phyloP scores from a whole-genome alignment of 2,888 invertebrate genomes.

The Drosophila meridionalis region DNA sequence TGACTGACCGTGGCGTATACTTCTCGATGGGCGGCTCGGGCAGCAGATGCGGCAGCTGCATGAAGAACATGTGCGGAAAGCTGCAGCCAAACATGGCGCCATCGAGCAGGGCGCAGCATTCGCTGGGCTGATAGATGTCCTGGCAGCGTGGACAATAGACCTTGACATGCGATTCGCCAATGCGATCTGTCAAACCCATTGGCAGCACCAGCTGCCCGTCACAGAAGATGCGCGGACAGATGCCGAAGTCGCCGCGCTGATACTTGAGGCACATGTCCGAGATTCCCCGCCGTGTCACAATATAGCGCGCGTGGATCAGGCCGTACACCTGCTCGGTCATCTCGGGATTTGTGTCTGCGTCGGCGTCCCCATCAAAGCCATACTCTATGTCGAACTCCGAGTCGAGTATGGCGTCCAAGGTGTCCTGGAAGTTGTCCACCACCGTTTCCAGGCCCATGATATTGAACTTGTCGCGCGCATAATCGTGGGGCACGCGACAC shows the following conservation, averaged over 20 bases:
- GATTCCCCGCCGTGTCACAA: slow-evolving; percentile 34
- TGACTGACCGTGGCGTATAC: slow-evolving; percentile 56
- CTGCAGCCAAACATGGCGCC: slow-evolving; percentile 59
- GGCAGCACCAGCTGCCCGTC: slow-evolving; percentile 46
- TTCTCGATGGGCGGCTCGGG: slow-evolving; percentile 37
- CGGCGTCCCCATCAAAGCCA: not conserved
- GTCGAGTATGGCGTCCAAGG: slow-evolving; percentile 36
- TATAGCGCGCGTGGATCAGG: slow-evolving; percentile 61
- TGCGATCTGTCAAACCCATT: slow-evolving; percentile 42
- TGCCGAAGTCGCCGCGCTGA: slow-evolving; percentile 53
- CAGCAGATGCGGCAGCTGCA: slow-evolving; percentile 50
- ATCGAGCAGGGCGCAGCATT: slow-evolving; percentile 37
- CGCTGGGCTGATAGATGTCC: slow-evolving; percentile 46
- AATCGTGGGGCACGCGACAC: slow-evolving; percentile 51
- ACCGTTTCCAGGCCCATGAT: slow-evolving; percentile 38
- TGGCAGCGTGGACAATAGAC: slow-evolving; percentile 54
- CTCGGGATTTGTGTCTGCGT: slow-evolving; percentile 2
- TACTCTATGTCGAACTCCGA: slow-evolving; percentile 7
- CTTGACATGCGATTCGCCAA: slow-evolving; percentile 34
- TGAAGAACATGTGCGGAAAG: slow-evolving; percentile 65
- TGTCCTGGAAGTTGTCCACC: slow-evolving; percentile 24
- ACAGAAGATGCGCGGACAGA: slow-evolving; percentile 55
- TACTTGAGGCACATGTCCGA: slow-evolving; percentile 50
- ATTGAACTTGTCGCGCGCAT: slow-evolving; percentile 46
- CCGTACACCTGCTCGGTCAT: slow-evolving; percentile 43